Conservation (phyloP, 2,113 vertebrate genomes). For the Scartelaos histophorus region DNA sequence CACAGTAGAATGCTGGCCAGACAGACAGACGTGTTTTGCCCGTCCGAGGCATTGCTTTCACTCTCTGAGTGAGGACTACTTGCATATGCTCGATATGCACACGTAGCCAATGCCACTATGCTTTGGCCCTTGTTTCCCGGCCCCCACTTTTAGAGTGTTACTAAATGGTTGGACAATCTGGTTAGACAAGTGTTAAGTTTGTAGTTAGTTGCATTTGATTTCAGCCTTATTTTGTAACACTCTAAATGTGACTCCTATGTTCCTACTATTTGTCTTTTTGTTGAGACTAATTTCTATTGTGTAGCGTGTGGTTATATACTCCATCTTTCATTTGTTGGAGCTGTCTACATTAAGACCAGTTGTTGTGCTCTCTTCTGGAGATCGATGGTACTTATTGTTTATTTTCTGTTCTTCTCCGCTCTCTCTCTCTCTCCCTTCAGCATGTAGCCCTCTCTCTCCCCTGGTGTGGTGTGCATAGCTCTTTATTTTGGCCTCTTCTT, state of each 20-base stretch:
- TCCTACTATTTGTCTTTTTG: constrained; percentile 58
- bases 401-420: constrained; percentile 60
- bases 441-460: constrained; percentile 64
- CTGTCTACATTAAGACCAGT: constrained; percentile 42
- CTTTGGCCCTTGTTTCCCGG: constrained; percentile 69
- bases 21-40: constrained; percentile 73
- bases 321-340: constrained; percentile 55
- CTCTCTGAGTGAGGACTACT: constrained; percentile 74
- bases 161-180: constrained; percentile 65
- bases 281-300: constrained; percentile 46
- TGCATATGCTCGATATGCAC: constrained; percentile 76
- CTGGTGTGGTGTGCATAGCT: constrained; percentile 62
- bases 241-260: constrained; percentile 73
- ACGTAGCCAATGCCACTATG: constrained; percentile 76
- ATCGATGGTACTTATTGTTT: constrained; percentile 70
- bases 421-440: constrained; percentile 69
- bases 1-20: constrained; percentile 59
- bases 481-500: constrained; percentile 65
- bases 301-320: constrained; percentile 35
- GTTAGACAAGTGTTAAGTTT: constrained; percentile 24
- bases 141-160: constrained; percentile 77
- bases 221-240: constrained; percentile 69
- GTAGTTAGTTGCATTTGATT: constrained; percentile 35
- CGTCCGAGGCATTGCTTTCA: constrained; percentile 70
- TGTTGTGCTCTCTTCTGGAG: constrained; percentile 54